Base-by-base conservation (phyloP, 2,888 invertebrate genomes). In the Ochropleura plecta region DNA sequence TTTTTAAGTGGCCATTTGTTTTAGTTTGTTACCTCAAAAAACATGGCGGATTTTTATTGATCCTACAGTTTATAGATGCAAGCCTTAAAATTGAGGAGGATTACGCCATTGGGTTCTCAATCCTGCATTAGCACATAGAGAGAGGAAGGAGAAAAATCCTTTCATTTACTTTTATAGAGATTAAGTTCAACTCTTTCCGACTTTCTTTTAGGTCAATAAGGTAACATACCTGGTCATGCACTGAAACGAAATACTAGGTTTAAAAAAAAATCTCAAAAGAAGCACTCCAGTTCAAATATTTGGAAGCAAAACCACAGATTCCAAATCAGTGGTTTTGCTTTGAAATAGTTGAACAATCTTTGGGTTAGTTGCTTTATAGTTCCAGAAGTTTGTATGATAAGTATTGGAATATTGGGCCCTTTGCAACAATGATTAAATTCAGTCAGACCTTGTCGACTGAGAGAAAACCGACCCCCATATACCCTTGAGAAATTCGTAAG, bases 101-200 rank as follows among this genome's bases (percentile, higher is more conserved):
- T 79, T 70, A 73, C 73, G 62, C 84, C 62, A 71, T 70, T 70
- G 69, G 75, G 80, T 49, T 60, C 70, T 69, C 42, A 66, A 51
- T 72, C 55, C 53, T 51, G 64, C 48, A 82, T 82, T 80, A 82
- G 71, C 84, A 76, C 80, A 76, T 72, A 82, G 40, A 82, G 57
- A 79, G 66, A 63, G 84, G 59, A 69, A 62, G 16, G 42, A 63
- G 75, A 67, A 30, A 55, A 30, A 49, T 73, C 20, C 30, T 69
- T 75, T 75, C 46, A 60, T 72, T 82, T 76, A 70, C 67, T 72
- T 84, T 67, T 83, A 75, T 67, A 60, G 55, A 80, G 71, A 83
- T 79, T 69, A 71, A 68, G 62, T 62, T 71, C 20, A 70, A 67
- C 57, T 55, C 48, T 68, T 83, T 60, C 18, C 55, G 42, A 66